Conservation (phyloP, 2,113 vertebrate genomes). For the Alexandromys fortis region DNA sequence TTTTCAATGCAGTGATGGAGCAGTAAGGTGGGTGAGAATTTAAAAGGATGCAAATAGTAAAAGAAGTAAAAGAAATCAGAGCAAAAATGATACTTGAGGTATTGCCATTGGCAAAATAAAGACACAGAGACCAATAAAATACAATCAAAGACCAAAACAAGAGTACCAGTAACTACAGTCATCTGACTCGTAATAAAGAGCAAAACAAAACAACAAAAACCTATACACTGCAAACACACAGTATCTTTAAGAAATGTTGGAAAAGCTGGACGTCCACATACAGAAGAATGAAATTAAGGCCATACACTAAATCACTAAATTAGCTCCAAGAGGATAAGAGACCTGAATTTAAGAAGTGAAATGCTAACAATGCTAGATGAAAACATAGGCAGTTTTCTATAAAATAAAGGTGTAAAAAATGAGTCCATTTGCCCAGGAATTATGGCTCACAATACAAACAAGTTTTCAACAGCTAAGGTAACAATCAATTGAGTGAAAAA, state of each 20-base stretch:
- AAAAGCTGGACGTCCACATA: neutral
- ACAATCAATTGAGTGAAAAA: neutral
- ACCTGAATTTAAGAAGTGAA: neutral
- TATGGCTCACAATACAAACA: neutral
- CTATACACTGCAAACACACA: neutral
- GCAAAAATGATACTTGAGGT: neutral
- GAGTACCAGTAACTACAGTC: neutral
- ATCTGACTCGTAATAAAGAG: neutral
- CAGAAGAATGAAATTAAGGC: neutral
- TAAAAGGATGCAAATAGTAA: neutral
- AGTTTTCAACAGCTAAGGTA: neutral
- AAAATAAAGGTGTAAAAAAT: neutral
- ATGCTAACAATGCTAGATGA: neutral
- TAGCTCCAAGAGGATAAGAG: neutral
- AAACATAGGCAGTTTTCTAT: neutral
- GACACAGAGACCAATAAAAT: neutral
- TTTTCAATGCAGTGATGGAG: neutral
- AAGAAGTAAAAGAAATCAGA: neutral
- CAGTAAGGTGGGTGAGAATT: too few species aligned
- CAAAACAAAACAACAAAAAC: neutral
- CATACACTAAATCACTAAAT: neutral
- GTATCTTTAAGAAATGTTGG: neutral
- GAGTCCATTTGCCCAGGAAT: neutral
- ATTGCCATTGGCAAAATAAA: neutral
- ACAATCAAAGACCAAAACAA: neutral